A percentile compares a stretch with the other conserved stretches of the same genome.
These are phyloP conservation scores for Apteryx owenii DNA, from an alignment of 2,113 vertebrate species.

Conservation along the genomic window DNA sequence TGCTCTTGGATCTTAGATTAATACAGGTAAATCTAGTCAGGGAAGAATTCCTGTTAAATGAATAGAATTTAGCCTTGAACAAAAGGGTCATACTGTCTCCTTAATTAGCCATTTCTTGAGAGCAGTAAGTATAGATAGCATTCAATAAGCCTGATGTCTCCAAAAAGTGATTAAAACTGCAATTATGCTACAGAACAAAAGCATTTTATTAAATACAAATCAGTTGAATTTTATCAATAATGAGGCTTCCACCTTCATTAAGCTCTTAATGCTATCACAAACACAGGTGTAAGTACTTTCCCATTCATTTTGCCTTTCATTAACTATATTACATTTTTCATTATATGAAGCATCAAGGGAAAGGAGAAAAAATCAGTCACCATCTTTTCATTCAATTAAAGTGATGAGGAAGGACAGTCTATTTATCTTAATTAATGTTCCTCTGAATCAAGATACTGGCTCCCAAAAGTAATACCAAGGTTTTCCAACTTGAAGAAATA, in stretches of 20 bases:
- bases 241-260: neutral
- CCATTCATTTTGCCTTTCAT: neutral
- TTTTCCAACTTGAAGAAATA: neutral
- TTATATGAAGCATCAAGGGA: neutral
- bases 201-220: conserved; percentile 45
- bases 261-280: neutral
- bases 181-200: conserved; percentile 8
- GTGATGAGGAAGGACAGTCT: neutral
- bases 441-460: neutral
- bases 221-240: conserved; percentile 19
- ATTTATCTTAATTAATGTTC: conserved; percentile 35
- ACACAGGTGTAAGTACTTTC: neutral
- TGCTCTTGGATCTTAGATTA: neutral
- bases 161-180: neutral
- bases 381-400: neutral
- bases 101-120: conserved; percentile 31
- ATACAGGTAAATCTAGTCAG: neutral
- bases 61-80: neutral
- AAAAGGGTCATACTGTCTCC: neutral
- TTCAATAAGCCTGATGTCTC: neutral
- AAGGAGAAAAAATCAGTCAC: neutral
- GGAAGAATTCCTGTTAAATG: neutral
- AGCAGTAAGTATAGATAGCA: neutral
- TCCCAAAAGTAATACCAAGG: neutral
- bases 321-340: conserved; percentile 10